phyloP scores from a whole-genome alignment of 2,113 vertebrate genomes.

The Pachypanchax playfairii region DNA sequence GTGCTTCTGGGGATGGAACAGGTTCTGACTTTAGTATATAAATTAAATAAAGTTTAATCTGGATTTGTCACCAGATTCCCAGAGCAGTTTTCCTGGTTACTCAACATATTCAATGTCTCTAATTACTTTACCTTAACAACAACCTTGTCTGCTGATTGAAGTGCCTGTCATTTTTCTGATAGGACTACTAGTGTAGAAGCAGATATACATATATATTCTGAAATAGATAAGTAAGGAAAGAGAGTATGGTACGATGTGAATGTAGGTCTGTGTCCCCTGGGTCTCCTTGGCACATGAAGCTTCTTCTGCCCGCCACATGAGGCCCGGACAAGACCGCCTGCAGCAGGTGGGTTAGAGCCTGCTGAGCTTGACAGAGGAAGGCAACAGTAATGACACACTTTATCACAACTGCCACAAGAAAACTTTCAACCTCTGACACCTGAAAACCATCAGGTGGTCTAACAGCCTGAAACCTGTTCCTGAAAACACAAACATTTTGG shows the following conservation, averaged over 20 bases:
- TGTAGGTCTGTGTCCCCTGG: constrained; percentile 28
- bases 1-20: constrained; percentile 12
- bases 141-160: constrained; percentile 60
- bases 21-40: constrained; percentile 50
- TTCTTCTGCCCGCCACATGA: constrained; percentile 28
- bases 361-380: constrained; percentile 29
- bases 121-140: constrained; percentile 62
- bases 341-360: constrained; percentile 29
- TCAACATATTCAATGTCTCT: constrained; percentile 47
- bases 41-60: constrained; percentile 57
- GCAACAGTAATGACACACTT: constrained; percentile 60
- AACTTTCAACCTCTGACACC: constrained; percentile 17
- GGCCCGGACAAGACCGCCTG: constrained; percentile 21
- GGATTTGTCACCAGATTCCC: constrained; percentile 51
- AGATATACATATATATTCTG: constrained; percentile 30
- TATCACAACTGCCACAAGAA: constrained; percentile 52
- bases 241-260: constrained; percentile 3
- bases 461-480: constrained; percentile 15
- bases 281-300: constrained; percentile 47
- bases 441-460: constrained; percentile 15
- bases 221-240: background rate
- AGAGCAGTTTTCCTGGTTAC: constrained; percentile 30
- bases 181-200: constrained; percentile 38
- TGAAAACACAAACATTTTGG: constrained; percentile 24
- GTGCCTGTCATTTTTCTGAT: constrained; percentile 50